Percentiles rank a stretch among this genome's conserved stretches.
phyloP scores from a whole-genome alignment of 2,888 invertebrate species.

The Cenopis cana region DNA sequence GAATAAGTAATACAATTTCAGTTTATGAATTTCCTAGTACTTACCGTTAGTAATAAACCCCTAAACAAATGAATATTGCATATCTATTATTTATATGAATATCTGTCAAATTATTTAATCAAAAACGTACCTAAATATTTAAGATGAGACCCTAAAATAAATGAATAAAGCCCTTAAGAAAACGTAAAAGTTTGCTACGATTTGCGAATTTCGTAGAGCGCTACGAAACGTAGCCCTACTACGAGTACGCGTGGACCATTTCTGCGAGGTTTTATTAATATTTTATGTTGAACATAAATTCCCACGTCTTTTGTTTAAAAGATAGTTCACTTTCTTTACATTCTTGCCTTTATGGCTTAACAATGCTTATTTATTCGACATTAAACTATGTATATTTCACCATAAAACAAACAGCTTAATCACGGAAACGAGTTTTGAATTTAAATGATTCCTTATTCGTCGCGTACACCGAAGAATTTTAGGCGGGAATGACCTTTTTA shows the following conservation, averaged over 20 bases:
- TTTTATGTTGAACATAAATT: neutral
- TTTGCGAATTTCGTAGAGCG: constrained; percentile 47
- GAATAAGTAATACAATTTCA: no score
- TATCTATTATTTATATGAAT: no score
- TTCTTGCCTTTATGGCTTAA: constrained; percentile 19
- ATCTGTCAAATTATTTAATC: no score
- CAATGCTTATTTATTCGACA: constrained; percentile 27
- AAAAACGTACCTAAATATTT: no score
- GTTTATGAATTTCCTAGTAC: no score
- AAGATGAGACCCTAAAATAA: neutral
- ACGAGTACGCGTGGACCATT: constrained; percentile 47
- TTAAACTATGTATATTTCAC: constrained; percentile 47
- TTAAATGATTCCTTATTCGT: constrained; percentile 51
- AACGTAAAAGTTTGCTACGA: constrained; percentile 33
- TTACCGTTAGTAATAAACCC: no score
- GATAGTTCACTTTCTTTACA: constrained; percentile 4
- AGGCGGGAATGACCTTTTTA: constrained; percentile 76
- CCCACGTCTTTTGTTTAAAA: neutral
- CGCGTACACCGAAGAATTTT: constrained; percentile 60
- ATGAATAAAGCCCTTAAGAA: neutral
- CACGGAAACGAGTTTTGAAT: constrained; percentile 57
- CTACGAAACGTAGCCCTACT: constrained; percentile 55
- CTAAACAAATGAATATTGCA: no score
- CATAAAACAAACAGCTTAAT: constrained; percentile 58
- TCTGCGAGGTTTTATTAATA: constrained; percentile 27